Evolutionary conservation across 1,140 invertebrate species (phyloP).

Genomic region (Theocolax elegans): DNA sequence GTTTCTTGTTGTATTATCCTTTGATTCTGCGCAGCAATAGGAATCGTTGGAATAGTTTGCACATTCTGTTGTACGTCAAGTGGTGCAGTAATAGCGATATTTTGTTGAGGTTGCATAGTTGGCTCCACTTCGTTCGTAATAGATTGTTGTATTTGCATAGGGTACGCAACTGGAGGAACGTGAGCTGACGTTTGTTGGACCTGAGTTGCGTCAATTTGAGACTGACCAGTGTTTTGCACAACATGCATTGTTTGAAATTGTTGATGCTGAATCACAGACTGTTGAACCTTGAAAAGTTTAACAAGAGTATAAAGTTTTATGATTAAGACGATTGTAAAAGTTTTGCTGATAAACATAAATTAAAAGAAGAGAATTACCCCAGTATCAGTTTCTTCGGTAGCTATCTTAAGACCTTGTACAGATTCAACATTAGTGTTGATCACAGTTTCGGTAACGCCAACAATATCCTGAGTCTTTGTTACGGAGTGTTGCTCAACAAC

Average conservation of each 20-base stretch:
- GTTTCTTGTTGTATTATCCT: constrained; percentile 39
- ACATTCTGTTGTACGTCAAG: constrained; percentile 31
- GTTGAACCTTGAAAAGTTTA: constrained; percentile 12
- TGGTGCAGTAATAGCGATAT: not conserved
- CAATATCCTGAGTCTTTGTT: constrained; percentile 6
- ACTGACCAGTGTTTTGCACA: constrained; percentile 43
- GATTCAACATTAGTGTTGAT: constrained; percentile 24
- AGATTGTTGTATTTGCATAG: constrained; percentile 4
- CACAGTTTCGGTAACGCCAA: not conserved
- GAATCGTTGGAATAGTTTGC: constrained; percentile 33
- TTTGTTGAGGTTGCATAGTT: constrained; percentile 41
- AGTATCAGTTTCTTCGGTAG: constrained; percentile 32
- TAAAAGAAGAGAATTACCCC: constrained; percentile 5
- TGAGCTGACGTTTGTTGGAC: constrained; percentile 29
- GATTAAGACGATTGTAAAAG: too few species aligned
- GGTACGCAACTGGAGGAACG: constrained; percentile 27
- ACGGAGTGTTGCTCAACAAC: constrained; percentile 26
- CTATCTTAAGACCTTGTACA: not conserved
- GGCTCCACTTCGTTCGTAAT: constrained; percentile 15
- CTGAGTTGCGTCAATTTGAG: constrained; percentile 27
- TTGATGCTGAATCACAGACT: constrained; percentile 4
- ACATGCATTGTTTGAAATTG: constrained; percentile 32
- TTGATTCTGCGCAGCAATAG: constrained; percentile 34
- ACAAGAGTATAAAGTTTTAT: not conserved
- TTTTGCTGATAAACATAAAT: too few species aligned